Evolutionary conservation across 2,888 invertebrate species (phyloP), one percentile per base, ranked within the genome.

Genomic region (Caradrina kadenii): DNA sequence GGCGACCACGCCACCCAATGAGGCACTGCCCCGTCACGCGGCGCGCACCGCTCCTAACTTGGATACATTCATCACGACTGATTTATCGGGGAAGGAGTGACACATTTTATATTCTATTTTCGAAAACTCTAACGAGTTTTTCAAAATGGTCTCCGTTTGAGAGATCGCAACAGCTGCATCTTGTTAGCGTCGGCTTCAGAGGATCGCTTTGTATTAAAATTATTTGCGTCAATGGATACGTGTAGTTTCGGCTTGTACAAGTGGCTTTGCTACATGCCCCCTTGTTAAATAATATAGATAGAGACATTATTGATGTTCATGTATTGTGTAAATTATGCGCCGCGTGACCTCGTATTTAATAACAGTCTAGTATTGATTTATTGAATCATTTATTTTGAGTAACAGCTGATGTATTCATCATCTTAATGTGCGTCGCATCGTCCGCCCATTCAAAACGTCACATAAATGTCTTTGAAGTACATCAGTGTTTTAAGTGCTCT

Each of bases 71-170:
- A 95, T 96, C 95, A 95, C 93, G 87, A 81, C 90, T 94, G 96
- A 96, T 96, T 95, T 95, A 95, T 94, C 90, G 89, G 86, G 89
- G 93, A 93, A 95, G 93, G 95, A 94, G 95, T 95, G 95, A 95
- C 95, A 95, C 93, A 94, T 94, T 94, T 94, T 94, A 94, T 95
- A 93, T 93, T 95, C 95, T 95, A 95, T 95, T 95, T 95, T 94
- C 92, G 95, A 94, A 94, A 95, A 93, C 92, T 88, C 86, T 89
- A 90, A 90, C 89, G 91, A 92, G 91, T 95, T 96, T 95, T 96
- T 95, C 95, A 94, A 94, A 95, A 94, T 93, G 94, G 91, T 89
- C 86, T 90, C 88, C 89, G 90, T 83, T 88, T 92, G 93, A 93
- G 89, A 93, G 88, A 91, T 89, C 84, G 88, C 89, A 91, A 93